These are phyloP conservation scores for Ophiothrix spiculata DNA, from an alignment of 35 echinoderm and acorn worm species.

Conservation along the genomic window DNA sequence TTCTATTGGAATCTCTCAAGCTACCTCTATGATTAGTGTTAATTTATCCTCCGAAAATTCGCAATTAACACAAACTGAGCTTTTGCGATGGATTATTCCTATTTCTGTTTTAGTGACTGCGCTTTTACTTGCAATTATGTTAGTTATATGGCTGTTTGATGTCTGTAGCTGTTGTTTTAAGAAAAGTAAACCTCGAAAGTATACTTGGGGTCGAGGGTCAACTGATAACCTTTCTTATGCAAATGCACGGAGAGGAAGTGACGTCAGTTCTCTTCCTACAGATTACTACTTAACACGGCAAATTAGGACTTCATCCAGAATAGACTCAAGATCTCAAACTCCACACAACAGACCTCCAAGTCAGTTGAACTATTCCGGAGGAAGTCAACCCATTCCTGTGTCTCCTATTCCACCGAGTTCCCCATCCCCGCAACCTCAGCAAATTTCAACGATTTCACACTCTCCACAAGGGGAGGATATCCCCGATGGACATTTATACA, in stretches of 20 bases:
- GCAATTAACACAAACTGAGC: background rate
- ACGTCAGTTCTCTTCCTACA: background rate
- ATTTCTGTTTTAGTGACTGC: slow-evolving; percentile 18
- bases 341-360: background rate
- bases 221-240: background rate
- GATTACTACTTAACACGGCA: slow-evolving; percentile 23
- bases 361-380: background rate
- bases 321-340: background rate
- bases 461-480: background rate
- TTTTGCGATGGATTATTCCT: slow-evolving; percentile 49
- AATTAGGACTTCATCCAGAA: slow-evolving; percentile 3
- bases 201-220: background rate
- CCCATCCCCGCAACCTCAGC: background rate
- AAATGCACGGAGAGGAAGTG: background rate
- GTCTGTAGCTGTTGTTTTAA: slow-evolving; percentile 4
- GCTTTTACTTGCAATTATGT: slow-evolving; percentile 17
- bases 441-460: background rate
- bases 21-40: slow-evolving; percentile 8
- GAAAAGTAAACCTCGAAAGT: background rate
- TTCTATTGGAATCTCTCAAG: background rate
- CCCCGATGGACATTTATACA: background rate
- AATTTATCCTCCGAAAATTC: background rate
- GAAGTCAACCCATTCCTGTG: background rate
- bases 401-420: background rate
- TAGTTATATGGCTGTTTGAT: slow-evolving; percentile 43